Conservation (phyloP, 2,113 vertebrate genomes). For the Sarotherodon lohbergeri region DNA sequence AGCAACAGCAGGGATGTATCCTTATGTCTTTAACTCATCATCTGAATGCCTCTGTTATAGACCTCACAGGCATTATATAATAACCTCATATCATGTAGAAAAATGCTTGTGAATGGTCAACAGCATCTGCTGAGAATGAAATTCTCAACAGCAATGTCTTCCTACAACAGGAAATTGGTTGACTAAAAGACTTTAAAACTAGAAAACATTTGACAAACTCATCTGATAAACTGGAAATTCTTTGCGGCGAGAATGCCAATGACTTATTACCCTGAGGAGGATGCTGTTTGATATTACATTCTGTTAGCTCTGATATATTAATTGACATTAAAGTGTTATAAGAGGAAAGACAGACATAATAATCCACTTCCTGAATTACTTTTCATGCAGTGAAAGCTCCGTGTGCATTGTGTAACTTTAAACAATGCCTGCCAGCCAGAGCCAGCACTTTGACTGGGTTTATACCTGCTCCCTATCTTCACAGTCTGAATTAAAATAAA, state of each 20-base stretch:
- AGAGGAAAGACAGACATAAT: background rate
- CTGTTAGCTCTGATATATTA: background rate
- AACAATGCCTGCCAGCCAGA: background rate
- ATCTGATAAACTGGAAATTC: background rate
- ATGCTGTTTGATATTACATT: background rate
- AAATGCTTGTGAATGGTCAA: background rate
- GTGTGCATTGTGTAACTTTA: background rate
- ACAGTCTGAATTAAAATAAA: background rate
- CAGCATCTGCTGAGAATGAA: background rate
- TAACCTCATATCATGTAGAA: background rate
- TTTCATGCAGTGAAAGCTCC: background rate
- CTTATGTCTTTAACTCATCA: background rate
- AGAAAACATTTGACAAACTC: background rate
- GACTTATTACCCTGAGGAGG: background rate
- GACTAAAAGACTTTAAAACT: background rate
- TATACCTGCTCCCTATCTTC: background rate
- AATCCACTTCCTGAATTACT: background rate
- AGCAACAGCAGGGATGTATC: background rate
- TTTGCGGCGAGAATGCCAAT: background rate
- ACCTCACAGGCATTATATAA: background rate
- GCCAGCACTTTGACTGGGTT: background rate
- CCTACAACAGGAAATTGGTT: background rate
- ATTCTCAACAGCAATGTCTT: background rate
- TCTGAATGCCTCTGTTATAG: background rate
- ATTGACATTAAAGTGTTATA: background rate